A percentile compares a stretch with the other conserved stretches of the same genome.
These are phyloP conservation scores for Callimorpha dominula DNA, from an alignment of 2,888 invertebrate species.

Conservation along the genomic window DNA sequence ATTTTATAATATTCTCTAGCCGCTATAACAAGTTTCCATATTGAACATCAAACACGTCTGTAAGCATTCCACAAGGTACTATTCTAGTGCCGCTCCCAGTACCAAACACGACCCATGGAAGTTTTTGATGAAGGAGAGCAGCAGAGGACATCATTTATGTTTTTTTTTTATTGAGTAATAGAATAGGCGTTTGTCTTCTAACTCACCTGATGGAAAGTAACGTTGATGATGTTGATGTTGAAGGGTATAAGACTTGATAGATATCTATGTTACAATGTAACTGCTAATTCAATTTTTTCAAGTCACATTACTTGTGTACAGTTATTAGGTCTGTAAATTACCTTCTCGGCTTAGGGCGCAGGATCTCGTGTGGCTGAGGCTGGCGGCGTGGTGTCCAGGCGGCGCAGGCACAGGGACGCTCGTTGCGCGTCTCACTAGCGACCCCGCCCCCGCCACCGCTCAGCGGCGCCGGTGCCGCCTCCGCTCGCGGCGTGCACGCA, in stretches of 20 bases:
- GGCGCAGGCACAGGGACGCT: conserved; percentile 80
- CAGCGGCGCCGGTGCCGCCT: conserved; percentile 73
- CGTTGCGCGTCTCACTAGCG: conserved; percentile 55
- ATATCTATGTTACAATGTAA: no score
- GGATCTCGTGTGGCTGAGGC: conserved; percentile 92
- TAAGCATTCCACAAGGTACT: background rate
- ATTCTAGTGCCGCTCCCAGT: background rate
- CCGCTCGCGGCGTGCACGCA: conserved; percentile 79
- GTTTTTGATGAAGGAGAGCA: no score
- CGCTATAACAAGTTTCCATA: background rate
- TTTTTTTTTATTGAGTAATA: no score
- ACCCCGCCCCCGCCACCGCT: conserved; percentile 52
- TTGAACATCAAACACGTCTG: background rate
- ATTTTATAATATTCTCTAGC: background rate
- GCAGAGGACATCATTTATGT: no score
- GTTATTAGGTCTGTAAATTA: conserved; percentile 58
- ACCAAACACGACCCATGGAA: no score
- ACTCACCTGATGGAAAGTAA: no score
- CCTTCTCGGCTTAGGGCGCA: conserved; percentile 95
- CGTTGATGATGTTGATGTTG: no score
- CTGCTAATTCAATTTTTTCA: no score
- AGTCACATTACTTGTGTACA: no score
- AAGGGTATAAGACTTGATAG: no score
- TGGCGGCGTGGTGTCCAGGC: conserved; percentile 79
- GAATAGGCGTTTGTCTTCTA: no score